Percentiles rank a stretch among this genome's conserved stretches.
Evolutionary conservation across 2,113 vertebrate genomes (phyloP).

Genomic region (Strix aluco): DNA sequence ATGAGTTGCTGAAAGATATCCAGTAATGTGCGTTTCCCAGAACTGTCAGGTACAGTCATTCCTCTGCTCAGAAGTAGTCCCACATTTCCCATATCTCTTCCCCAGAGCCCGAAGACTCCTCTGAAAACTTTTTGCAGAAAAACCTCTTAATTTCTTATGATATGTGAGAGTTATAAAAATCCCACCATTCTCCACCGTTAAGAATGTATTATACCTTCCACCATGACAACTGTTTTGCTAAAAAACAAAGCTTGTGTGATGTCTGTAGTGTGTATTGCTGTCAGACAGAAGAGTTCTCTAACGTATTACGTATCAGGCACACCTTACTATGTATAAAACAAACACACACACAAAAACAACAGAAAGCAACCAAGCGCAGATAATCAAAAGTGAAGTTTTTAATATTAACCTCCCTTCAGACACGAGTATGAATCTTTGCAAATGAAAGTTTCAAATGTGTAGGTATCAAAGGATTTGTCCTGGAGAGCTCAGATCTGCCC

Average conservation of each 20-base stretch:
- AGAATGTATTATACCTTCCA: neutral
- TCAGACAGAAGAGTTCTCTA: neutral
- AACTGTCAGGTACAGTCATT: neutral
- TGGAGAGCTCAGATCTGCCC: neutral
- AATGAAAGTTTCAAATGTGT: accelerated
- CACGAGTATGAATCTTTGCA: neutral
- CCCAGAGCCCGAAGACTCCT: neutral
- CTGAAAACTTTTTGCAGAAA: neutral
- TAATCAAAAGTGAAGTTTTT: neutral
- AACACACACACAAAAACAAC: neutral
- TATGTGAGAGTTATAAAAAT: neutral
- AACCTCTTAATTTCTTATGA: neutral
- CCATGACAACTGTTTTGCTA: neutral
- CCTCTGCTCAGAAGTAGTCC: neutral
- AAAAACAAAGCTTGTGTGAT: neutral
- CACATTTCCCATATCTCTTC: neutral
- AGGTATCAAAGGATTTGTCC: neutral
- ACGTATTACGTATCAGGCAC: neutral
- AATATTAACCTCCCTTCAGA: neutral
- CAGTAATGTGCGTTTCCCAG: neutral
- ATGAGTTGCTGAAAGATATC: neutral
- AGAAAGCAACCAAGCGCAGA: neutral
- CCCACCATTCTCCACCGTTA: neutral
- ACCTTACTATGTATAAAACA: neutral
- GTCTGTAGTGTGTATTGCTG: neutral